Evolutionary conservation across 2,113 vertebrate genomes (phyloP), one percentile per base, ranked within the genome.

Genomic region (Piaya cayana): DNA sequence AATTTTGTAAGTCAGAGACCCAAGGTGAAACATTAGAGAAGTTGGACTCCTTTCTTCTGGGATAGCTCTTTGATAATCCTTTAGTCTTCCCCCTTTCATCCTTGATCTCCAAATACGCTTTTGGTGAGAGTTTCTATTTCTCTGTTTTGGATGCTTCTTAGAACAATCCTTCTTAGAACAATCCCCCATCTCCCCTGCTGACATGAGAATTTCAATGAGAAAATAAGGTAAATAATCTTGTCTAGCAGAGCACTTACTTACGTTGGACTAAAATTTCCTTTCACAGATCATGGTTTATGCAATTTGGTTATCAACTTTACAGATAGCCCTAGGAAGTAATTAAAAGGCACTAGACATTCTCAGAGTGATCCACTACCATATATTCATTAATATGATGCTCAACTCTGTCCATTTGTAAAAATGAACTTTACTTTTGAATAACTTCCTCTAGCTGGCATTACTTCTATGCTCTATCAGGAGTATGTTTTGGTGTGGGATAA

Each of bases 161-260:
- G 29, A 11, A 3, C 1, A 15, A 2, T 8, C 7, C 10, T 29
- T 11, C n/a, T n/a, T n/a, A n/a, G n/a, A n/a, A n/a, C n/a, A n/a
- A n/a, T n/a, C n/a, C 30, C 7, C 15, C 2, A 1, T 19, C 11
- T 39, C 6, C 15, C 2, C 9, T 26, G 3, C 14, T 58, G 34
- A 52, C 3, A 2, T 4, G 9, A 59, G 5, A 9, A 3, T 53
- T 64, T 43, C 5, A 5, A 21, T 77, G 39, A 70, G 42, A 68
- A 80, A 45, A 29, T 53, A 39, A 30, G 8, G 11, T 43, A 47
- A 60, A 79, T 11, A 3, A 6, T 58, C 10, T 15, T 29, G 26
- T 43, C 47, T 69, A 59, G 47, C 32, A 17, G 1, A 67, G 34
- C 62, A 60, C 56, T 19, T 34, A 49, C 75, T 52, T 88, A 30